phyloP scores from a whole-genome alignment of 2,113 vertebrate species.

The Telmatochromis sp. region DNA sequence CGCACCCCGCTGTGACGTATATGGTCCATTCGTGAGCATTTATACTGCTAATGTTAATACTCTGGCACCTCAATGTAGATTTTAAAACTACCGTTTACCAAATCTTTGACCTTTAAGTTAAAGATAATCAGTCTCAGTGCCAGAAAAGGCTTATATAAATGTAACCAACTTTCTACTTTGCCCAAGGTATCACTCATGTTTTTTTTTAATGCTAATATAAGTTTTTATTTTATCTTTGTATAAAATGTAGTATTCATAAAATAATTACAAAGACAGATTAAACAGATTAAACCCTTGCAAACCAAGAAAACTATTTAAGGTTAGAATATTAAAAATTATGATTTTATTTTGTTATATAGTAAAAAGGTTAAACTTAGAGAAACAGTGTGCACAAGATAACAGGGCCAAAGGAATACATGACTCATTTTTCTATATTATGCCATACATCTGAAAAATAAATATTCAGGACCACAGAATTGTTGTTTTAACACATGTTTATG shows the following conservation, averaged over 20 bases:
- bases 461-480: background rate
- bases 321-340: background rate
- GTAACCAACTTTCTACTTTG: background rate
- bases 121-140: background rate
- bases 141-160: background rate
- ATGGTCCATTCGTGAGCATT: background rate
- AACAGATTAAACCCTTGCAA: background rate
- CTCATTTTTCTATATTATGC: background rate
- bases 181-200: background rate
- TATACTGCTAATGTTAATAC: background rate
- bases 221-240: background rate
- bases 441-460: background rate
- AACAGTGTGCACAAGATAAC: background rate
- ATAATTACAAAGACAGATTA: background rate
- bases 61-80: background rate
- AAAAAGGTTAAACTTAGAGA: background rate
- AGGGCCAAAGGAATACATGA: background rate
- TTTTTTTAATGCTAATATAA: background rate
- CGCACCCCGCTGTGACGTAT: background rate
- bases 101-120: background rate
- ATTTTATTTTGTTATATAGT: background rate
- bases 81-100: background rate
- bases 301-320: background rate
- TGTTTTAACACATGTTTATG: background rate
- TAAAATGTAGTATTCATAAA: background rate